Conservation (phyloP, 2,888 invertebrate genomes). For the Sinelater perroti region DNA sequence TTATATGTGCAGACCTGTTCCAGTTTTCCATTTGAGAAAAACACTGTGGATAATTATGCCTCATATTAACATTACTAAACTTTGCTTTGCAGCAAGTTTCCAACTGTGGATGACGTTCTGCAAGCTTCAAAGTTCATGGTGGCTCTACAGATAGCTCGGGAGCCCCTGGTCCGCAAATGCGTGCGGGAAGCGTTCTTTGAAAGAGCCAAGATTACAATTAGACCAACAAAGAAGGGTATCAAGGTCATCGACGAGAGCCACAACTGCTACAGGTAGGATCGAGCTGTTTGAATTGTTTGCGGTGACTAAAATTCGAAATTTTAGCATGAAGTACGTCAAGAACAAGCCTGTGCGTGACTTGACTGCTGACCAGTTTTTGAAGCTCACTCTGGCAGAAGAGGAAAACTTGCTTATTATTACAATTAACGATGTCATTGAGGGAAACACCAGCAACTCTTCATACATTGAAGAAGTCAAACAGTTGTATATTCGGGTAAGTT, state of each 20-base stretch:
- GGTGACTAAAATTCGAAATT: too few species aligned
- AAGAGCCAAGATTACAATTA: slow-evolving; percentile 81
- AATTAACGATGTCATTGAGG: slow-evolving; percentile 80
- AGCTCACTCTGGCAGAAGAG: slow-evolving; percentile 80
- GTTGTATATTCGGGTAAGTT: slow-evolving; percentile 76
- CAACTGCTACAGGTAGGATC: slow-evolving; percentile 71
- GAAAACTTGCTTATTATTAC: slow-evolving; percentile 80
- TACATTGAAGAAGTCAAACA: slow-evolving; percentile 92
- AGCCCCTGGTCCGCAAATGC: slow-evolving; percentile 86
- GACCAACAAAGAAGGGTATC: slow-evolving; percentile 88
- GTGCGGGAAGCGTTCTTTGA: slow-evolving; percentile 89
- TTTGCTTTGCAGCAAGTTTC: slow-evolving; percentile 65
- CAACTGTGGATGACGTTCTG: slow-evolving; percentile 81
- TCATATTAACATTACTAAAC: too few species aligned
- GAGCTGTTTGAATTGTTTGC: too few species aligned
- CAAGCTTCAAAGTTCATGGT: slow-evolving; percentile 94
- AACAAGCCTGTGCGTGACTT: slow-evolving; percentile 92
- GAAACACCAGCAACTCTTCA: slow-evolving; percentile 76
- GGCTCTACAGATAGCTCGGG: slow-evolving; percentile 90
- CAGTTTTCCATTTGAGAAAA: too few species aligned
- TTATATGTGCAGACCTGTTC: too few species aligned
- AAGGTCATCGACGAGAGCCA: slow-evolving; percentile 98
- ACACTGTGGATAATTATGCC: too few species aligned
- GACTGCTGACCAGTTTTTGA: slow-evolving; percentile 89
- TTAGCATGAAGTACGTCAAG: slow-evolving; percentile 86